Base-by-base conservation (phyloP, 1,140 invertebrate species). In the Orchesella cincta region DNA sequence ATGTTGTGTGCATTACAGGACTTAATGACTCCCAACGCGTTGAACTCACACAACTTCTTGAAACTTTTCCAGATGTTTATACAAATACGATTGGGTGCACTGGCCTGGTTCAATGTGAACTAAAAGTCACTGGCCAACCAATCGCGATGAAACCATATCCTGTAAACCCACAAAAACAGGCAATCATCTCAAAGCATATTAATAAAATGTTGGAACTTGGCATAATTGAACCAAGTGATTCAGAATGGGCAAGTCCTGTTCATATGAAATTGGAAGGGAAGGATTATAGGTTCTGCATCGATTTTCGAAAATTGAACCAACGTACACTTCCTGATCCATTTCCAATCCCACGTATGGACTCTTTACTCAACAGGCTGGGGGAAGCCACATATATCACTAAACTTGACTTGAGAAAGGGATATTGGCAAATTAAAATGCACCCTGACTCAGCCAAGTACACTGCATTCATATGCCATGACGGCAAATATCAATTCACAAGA, bases 401-500 rank as follows among this genome's bases (percentile, higher is more conserved):
- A 85, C n/a, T 73, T 1, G 84, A 86, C 79, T 46, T 85, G 5
- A 71, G 54, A 0, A 81, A 79, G 29, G 81, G 78, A 12, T 82
- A 76, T 39, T 75, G 74, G 70, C 80, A 81, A 76, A 33, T 78
- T 1, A 29, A 62, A 67, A 39, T 81, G 26, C 31, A 76, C 54
- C 36, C 62, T 3, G 76, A 81, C 0, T 80, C 82, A 71, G 81
- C 28, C 26, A 31, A 81, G 1, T 85, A 85, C 64, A 85, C 85
- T 0, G 84, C 81, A 14, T 85, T 84, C 74, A 75, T 73, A 14
- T 82, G 80, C 0, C 74, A 57, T 26, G 76, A 77, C 34, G 80
- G 78, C 14, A 62, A 71, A 28, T 85, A 70, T 67, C 77, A 85
- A 39, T 85, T 80, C 51, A 72, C 72, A 0, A 46, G 74, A 1